Base-by-base conservation (phyloP, 2,888 invertebrate genomes). In the Mechanitis messenoides region DNA sequence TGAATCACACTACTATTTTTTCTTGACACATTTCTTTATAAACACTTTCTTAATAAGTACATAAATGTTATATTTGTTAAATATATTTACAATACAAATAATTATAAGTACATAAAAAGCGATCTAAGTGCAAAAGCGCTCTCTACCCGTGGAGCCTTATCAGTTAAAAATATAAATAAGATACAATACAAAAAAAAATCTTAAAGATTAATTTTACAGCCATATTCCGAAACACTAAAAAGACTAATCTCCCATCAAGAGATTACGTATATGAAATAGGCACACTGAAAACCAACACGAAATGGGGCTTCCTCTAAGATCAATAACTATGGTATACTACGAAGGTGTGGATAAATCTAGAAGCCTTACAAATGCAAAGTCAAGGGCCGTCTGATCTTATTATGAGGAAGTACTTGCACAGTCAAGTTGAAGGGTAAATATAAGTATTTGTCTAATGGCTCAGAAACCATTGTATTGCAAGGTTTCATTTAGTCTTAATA, bases 341-440 rank as follows among this genome's bases (percentile, higher is more conserved):
- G 53, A 64, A 64, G 64, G 59, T 63, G 60, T 28, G 58, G 57
- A 59, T 64, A 60, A 63, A 66, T 62, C 63, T 60, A 50, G 84
- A 85, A 85, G 79, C 84, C 85, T 64, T n/a, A 62, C 62, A 77
- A 83, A 70, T 79, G 74, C 62, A 84, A 85, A 81, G 88, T 88
- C 88, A 87, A 86, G 87, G 85, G 78, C 74, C 72, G 58, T 59
- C 68, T 81, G 79, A 87, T 87, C 84, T 76, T 72, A 77, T 85
- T 86, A 86, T 69, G 67, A 74, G 74, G 75, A 78, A 80, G 74
- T 71, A 70, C 66, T 47, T 62, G 58, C 61, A 65, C 69, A 73
- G 77, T 79, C 85, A 86, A 86, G 84, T 87, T 86, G 79, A 85
- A 84, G 82, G 84, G 72, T 73, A 70, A 60, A 55, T 60, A 12